Percentiles rank a stretch among this genome's conserved stretches.
Evolutionary conservation across 2,113 vertebrate genomes (phyloP).

Genomic region (Melanocharis versteri): DNA sequence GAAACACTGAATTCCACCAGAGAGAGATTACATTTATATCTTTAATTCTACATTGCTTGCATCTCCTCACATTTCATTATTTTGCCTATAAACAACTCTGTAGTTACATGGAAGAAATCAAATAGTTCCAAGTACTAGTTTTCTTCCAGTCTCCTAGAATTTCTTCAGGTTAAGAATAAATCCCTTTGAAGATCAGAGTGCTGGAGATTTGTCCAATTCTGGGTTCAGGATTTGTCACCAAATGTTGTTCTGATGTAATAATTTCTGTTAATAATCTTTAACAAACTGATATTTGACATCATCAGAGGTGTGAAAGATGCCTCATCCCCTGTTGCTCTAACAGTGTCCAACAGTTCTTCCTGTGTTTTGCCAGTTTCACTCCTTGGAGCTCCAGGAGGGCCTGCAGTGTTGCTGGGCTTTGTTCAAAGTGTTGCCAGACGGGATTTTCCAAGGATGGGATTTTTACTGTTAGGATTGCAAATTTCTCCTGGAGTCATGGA

Average conservation of each 20-base stretch:
- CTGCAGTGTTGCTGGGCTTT: neutral
- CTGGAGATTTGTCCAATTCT: neutral
- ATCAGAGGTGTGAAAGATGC: neutral
- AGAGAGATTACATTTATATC: neutral
- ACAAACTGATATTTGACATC: neutral
- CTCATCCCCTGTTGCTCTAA: neutral
- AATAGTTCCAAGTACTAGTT: neutral
- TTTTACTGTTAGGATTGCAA: neutral
- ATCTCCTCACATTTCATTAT: neutral
- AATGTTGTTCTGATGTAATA: neutral
- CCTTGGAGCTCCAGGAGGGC: neutral
- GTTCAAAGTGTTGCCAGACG: fast-evolving
- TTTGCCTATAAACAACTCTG: neutral
- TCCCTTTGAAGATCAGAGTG: neutral
- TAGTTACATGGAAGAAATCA: neutral
- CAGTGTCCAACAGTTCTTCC: neutral
- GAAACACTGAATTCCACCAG: neutral
- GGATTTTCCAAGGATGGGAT: neutral
- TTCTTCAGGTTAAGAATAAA: neutral
- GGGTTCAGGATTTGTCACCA: neutral
- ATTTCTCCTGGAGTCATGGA: neutral
- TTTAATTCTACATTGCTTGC: neutral
- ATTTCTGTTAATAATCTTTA: neutral
- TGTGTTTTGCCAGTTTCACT: neutral
- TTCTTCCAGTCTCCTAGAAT: neutral